Percentiles rank a stretch among this genome's conserved stretches.
These are phyloP conservation scores for Odontamblyopus lacepedii DNA, from an alignment of 2,797 vertebrate genomes.

Conservation along the genomic window DNA sequence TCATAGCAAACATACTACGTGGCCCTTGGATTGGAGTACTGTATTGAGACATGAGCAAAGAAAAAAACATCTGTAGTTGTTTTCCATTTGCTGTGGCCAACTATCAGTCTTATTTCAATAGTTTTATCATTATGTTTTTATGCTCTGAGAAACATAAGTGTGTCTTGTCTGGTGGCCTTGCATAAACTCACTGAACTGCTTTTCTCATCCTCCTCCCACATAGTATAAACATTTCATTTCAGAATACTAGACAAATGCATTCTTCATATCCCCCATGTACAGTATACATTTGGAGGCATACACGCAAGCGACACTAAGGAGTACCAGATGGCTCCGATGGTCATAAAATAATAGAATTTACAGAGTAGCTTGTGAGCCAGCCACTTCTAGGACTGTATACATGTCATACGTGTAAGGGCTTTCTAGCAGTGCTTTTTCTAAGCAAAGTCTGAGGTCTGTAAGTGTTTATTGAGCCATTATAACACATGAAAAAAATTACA, in stretches of 20 bases:
- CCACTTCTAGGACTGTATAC: slow-evolving; percentile 5
- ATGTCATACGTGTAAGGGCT: slow-evolving; percentile 15
- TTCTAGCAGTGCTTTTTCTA: slow-evolving; percentile 27
- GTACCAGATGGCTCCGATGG: slow-evolving; percentile 48
- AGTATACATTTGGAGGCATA: slow-evolving; percentile 3
- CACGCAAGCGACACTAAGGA: slow-evolving; percentile 36
- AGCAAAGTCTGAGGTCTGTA: slow-evolving; percentile 55
- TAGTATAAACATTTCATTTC: slow-evolving; percentile 41
- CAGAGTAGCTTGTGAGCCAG: neutral
- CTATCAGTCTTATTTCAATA: neutral
- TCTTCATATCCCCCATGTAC: slow-evolving; percentile 33
- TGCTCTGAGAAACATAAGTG: slow-evolving; percentile 12
- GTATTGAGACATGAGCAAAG: neutral
- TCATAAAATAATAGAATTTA: slow-evolving; percentile 20
- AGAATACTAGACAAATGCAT: slow-evolving; percentile 44
- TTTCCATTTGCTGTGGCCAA: neutral
- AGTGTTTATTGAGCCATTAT: slow-evolving; percentile 64
- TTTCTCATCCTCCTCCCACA: slow-evolving; percentile 36
- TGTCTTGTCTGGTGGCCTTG: slow-evolving; percentile 19
- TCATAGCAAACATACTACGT: neutral
- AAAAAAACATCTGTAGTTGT: slow-evolving; percentile 21
- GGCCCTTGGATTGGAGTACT: neutral
- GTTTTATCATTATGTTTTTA: slow-evolving; percentile 19
- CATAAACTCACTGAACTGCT: slow-evolving; percentile 50
- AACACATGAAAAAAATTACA: slow-evolving; percentile 52